These are phyloP conservation scores for Pristionchus mayeri DNA, from an alignment of 2,888 invertebrate genomes.

Conservation along the genomic window DNA sequence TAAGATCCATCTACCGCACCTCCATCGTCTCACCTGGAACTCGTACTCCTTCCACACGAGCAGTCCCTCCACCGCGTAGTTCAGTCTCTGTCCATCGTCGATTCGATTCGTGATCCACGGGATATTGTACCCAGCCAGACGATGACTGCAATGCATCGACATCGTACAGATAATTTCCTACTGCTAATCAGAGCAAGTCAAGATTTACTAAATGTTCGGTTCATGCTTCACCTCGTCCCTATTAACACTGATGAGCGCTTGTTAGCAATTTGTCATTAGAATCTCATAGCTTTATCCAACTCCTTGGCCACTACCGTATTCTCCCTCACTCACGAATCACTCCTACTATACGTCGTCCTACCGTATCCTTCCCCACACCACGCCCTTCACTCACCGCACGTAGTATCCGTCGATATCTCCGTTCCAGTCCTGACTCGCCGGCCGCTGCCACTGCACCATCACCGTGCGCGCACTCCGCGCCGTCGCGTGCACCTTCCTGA, in stretches of 20 bases:
- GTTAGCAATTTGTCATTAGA: not conserved
- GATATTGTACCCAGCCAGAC: conserved; percentile 90
- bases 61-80: conserved; percentile 90
- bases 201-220: too few relatives aligned
- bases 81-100: conserved; percentile 88
- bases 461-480: conserved; percentile 94
- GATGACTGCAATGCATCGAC: conserved; percentile 69
- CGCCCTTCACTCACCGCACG: conserved; percentile 84
- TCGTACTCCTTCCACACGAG: conserved; percentile 98
- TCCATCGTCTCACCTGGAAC: conserved; percentile 80
- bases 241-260: not conserved
- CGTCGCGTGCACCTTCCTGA: conserved; percentile 90
- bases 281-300: not conserved
- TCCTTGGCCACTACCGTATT: not conserved
- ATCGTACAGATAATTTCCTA: too few relatives aligned
- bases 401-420: conserved; percentile 95
- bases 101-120: conserved; percentile 94
- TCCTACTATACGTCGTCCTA: too few relatives aligned
- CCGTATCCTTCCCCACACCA: too few relatives aligned
- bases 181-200: not conserved
- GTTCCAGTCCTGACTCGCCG: conserved; percentile 92
- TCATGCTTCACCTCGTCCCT: not conserved
- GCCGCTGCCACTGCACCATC: conserved; percentile 95
- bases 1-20: not conserved
- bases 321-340: too few relatives aligned